Evolutionary conservation across 2,888 invertebrate genomes (phyloP), one percentile per base, ranked within the genome.

Genomic region (Pollenia angustigena): DNA sequence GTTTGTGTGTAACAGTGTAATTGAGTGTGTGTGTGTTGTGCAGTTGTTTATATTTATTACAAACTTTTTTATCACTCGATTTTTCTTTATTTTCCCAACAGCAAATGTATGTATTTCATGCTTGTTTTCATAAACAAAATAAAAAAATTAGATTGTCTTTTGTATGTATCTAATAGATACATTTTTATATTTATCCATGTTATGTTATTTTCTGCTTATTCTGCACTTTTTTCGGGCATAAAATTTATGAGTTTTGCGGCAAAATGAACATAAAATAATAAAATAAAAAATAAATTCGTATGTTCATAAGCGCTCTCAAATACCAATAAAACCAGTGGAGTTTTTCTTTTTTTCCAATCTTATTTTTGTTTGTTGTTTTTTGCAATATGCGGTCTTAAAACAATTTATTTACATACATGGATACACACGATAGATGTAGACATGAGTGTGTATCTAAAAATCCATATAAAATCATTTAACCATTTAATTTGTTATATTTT

Each of bases 201-300:
- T 72, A n/a, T 80, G 71, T 58, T 81, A 62, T 78, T 84, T 87
- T 84, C 62, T 56, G 87, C 84, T 84, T 84, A 81, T 78, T 81
- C 46, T 52, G 81, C 87, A 81, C 50, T 79, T 78, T 87, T 78
- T 76, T 69, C 52, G 40, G 18, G 7, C 72, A 78, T 74, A 81
- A 72, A 87, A 87, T 84, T 81, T 87, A 84, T 74, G 81, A 84
- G 81, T 78, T 81, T 68, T 87, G 87, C 54, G 74, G 80, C 78
- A 81, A 81, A 84, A 74, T 54, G 62, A 68, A 71, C 48, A 62
- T 71, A 50, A 64, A 78, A 81, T 54, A 69, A 40, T 44, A 69
- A 32, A 64, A 66, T 0, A 44, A 48, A 18, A 44, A 72, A 64
- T 1, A 69, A 52, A 62, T 14, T n/a, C 12, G 2, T 52, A 40